phyloP scores from a whole-genome alignment of 2,797 vertebrate genomes.

The Sciurus vulgaris region DNA sequence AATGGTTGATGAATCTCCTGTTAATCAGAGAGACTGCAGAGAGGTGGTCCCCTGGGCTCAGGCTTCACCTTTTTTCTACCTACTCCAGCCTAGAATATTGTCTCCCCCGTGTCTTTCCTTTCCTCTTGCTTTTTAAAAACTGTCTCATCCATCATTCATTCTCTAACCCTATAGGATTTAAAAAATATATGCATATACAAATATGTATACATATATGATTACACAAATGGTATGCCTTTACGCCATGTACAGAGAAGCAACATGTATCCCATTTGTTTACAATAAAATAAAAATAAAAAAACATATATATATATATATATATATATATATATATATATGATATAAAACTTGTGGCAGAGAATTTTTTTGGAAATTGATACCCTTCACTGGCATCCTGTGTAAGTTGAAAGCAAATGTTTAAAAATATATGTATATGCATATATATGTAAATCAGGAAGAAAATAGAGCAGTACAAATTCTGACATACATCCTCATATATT shows the following conservation, averaged over 20 bases:
- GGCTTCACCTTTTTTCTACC: neutral
- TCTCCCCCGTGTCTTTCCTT: neutral
- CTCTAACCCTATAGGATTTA: neutral
- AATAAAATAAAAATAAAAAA: no score
- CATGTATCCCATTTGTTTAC: no score
- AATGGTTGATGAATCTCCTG: neutral
- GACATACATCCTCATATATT: neutral
- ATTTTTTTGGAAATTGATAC: conserved; percentile 57
- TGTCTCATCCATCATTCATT: neutral
- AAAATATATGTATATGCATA: neutral
- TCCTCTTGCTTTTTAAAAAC: conserved; percentile 13
- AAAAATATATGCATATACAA: no score
- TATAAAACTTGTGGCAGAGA: neutral
- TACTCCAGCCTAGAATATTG: neutral
- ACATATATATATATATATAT: no score
- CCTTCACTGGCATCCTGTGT: conserved; percentile 2
- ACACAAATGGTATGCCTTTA: no score
- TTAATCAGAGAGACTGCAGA: neutral
- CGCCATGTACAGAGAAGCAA: no score
- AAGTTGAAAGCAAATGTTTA: neutral
- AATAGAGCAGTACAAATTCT: conserved; percentile 32
- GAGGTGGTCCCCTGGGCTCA: neutral
- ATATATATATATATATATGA: no score
- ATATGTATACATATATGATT: no score
- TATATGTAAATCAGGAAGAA: conserved; percentile 31